phyloP scores from a whole-genome alignment of 2,888 invertebrate species.

The Apodemia arnacis region DNA sequence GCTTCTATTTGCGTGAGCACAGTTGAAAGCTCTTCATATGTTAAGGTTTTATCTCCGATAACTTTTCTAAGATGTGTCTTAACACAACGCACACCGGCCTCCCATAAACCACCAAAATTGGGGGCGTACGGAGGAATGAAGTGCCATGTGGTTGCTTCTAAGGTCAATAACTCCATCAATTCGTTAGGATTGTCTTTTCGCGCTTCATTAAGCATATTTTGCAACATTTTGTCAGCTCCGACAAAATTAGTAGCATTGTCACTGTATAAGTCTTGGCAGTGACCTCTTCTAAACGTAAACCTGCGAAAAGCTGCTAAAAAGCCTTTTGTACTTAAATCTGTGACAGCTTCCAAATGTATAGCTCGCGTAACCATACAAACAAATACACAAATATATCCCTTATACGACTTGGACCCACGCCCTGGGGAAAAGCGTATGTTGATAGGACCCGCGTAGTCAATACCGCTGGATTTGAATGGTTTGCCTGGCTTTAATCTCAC shows the following conservation, averaged over 20 bases:
- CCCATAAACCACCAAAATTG: constrained; percentile 81
- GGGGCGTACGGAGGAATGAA: constrained; percentile 73
- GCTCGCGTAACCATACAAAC: constrained; percentile 12
- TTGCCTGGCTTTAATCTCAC: background rate
- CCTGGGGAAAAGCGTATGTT: too few species aligned
- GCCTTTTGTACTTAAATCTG: constrained; percentile 19
- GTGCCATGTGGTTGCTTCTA: constrained; percentile 50
- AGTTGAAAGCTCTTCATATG: constrained; percentile 68
- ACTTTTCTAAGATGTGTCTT: constrained; percentile 59
- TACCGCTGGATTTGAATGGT: background rate
- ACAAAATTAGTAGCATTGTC: constrained; percentile 12
- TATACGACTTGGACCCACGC: background rate
- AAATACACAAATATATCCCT: background rate
- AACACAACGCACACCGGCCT: constrained; percentile 64
- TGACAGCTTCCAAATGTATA: constrained; percentile 36
- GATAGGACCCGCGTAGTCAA: background rate
- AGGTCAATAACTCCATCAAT: background rate
- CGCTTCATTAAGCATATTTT: background rate
- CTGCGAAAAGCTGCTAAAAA: constrained; percentile 38
- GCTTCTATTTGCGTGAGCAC: constrained; percentile 67
- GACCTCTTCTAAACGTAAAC: constrained; percentile 36
- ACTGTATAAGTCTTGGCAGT: constrained; percentile 19
- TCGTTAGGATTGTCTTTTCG: background rate
- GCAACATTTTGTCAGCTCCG: background rate
- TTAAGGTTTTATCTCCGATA: constrained; percentile 52